These are phyloP conservation scores for Scartelaos histophorus DNA, from an alignment of 2,113 vertebrate species.

Conservation along the genomic window DNA sequence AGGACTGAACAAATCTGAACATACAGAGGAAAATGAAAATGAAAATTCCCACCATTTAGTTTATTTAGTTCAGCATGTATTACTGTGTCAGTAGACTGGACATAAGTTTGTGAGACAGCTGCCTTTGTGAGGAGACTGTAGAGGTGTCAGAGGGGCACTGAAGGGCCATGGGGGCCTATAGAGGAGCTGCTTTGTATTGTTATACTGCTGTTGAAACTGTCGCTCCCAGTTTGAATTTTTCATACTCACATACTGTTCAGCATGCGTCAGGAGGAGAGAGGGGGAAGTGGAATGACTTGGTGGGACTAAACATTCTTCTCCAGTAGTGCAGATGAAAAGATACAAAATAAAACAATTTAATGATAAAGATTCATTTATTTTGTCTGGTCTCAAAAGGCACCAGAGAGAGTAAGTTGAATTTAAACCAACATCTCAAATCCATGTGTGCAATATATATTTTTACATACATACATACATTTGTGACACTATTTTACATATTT, in stretches of 20 bases:
- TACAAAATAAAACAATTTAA: too few relatives aligned
- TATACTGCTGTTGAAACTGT: conserved; percentile 69
- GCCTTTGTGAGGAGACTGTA: conserved; percentile 65
- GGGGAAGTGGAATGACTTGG: not conserved
- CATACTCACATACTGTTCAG: conserved; percentile 17
- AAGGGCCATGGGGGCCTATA: conserved; percentile 51
- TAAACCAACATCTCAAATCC: too few relatives aligned
- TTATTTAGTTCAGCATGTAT: conserved; percentile 24
- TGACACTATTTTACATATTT: too few relatives aligned
- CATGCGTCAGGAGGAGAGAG: not conserved
- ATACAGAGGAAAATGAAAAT: too few relatives aligned
- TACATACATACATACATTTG: too few relatives aligned
- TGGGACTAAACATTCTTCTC: not conserved
- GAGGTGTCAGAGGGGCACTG: conserved; percentile 49
- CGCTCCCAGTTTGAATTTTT: conserved; percentile 55
- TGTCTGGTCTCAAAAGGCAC: too few relatives aligned
- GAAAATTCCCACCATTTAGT: too few relatives aligned
- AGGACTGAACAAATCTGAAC: too few relatives aligned
- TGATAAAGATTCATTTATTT: too few relatives aligned
- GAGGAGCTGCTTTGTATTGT: conserved; percentile 66
- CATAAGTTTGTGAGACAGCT: conserved; percentile 12
- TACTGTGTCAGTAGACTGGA: not conserved
- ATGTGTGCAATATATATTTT: too few relatives aligned
- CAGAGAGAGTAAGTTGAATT: too few relatives aligned
- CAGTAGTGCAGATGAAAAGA: too few relatives aligned